phyloP scores from a whole-genome alignment of 2,888 invertebrate genomes.

The Dendrolimus pini region DNA sequence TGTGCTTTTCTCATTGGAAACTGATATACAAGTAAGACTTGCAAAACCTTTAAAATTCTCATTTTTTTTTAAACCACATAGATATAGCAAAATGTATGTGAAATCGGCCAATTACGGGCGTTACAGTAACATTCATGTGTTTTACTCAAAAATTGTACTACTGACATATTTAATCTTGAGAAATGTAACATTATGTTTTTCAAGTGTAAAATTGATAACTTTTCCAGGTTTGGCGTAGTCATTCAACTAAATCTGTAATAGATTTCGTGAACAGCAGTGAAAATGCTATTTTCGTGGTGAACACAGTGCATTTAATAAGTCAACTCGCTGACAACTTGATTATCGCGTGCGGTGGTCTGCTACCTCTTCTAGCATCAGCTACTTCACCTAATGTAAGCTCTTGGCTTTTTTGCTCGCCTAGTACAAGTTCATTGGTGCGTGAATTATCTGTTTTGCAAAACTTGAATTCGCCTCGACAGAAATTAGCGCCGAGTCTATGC shows the following conservation, averaged over 20 bases:
- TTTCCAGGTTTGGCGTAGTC: conserved; percentile 84
- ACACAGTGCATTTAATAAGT: conserved; percentile 99
- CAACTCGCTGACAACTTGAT: conserved; percentile 99
- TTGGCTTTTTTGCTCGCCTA: conserved; percentile 9
- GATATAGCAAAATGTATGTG: too few species aligned
- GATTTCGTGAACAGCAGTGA: conserved; percentile 99
- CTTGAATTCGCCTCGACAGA: too few species aligned
- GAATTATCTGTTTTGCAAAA: too few species aligned
- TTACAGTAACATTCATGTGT: too few species aligned
- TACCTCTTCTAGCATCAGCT: conserved; percentile 97
- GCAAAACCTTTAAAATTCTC: neutral
- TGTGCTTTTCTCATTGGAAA: conserved; percentile 96
- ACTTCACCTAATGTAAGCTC: conserved; percentile 96
- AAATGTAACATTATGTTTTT: too few species aligned
- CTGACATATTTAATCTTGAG: too few species aligned
- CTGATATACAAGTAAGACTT: conserved; percentile 90
- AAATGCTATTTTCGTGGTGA: conserved; percentile 99
- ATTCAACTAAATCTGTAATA: conserved; percentile 96
- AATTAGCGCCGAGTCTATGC: too few species aligned
- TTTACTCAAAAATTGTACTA: too few species aligned
- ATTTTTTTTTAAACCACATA: too few species aligned
- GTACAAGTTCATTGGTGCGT: neutral
- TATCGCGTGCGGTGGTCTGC: conserved; percentile 97
- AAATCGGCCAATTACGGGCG: too few species aligned
- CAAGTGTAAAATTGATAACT: too few species aligned